phyloP scores from a whole-genome alignment of 2,888 invertebrate species.

The Matsumyia berberina region DNA sequence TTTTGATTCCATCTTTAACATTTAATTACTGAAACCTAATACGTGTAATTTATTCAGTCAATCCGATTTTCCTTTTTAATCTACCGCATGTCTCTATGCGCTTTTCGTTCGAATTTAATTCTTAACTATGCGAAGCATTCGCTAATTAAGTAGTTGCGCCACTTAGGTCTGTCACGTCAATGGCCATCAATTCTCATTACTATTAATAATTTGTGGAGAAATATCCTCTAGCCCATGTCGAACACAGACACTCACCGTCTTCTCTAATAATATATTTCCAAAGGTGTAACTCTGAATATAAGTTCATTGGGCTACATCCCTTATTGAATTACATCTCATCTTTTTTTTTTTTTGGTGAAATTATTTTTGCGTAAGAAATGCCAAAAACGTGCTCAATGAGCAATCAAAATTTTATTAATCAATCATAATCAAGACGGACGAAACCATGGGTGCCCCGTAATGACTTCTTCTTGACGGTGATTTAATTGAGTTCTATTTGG shows the following conservation, averaged over 20 bases:
- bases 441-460: conserved; percentile 58
- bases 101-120: too few species aligned
- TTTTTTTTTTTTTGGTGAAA: conserved; percentile 45
- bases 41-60: too few species aligned
- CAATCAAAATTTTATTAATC: conserved; percentile 76
- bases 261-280: conserved; percentile 13
- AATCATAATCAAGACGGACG: conserved; percentile 64
- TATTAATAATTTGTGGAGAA: conserved; percentile 57
- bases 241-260: conserved; percentile 27
- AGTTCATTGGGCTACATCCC: conserved; percentile 33
- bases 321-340: conserved; percentile 53
- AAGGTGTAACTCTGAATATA: conserved; percentile 59
- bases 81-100: too few species aligned
- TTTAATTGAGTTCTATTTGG: conserved; percentile 68
- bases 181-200: conserved; percentile 44
- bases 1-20: too few species aligned
- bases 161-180: conserved; percentile 47
- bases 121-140: background rate
- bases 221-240: conserved; percentile 39
- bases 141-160: conserved; percentile 9
- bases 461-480: conserved; percentile 67
- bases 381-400: conserved; percentile 75
- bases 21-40: too few species aligned
- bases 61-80: too few species aligned
- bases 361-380: conserved; percentile 48